A percentile compares a stretch with the other conserved stretches of the same genome.
Conservation (phyloP, 2,888 invertebrate species). For the Euplexia lucipara region DNA sequence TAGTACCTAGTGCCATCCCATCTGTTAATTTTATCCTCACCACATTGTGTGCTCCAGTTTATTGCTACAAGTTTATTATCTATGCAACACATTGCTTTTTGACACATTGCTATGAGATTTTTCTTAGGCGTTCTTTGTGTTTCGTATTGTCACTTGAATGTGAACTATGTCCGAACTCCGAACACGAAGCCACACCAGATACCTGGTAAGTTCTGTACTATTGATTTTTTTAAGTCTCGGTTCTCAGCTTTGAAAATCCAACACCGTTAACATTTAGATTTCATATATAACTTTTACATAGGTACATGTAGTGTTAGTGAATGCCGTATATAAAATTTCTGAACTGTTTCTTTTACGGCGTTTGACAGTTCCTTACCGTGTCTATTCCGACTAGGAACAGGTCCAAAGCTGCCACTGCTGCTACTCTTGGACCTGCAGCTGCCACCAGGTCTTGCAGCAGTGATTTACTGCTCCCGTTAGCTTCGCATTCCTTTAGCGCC, state of each 20-base stretch:
- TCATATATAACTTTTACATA: no score
- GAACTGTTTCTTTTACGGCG: background rate
- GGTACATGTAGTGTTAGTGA: no score
- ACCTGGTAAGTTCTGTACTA: no score
- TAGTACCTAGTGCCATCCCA: no score
- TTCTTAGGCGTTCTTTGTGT: constrained; percentile 7
- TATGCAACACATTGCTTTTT: background rate
- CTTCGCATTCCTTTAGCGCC: constrained; percentile 86
- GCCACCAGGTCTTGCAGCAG: constrained; percentile 92
- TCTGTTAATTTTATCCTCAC: no score
- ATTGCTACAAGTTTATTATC: background rate
- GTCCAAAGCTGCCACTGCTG: constrained; percentile 94
- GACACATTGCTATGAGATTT: constrained; percentile 10
- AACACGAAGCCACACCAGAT: no score
- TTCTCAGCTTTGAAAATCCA: no score
- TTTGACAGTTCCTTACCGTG: constrained; percentile 89
- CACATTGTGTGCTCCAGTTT: background rate
- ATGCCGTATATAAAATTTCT: no score
- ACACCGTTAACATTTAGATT: no score
- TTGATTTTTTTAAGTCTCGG: no score
- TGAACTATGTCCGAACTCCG: no score
- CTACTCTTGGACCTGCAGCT: constrained; percentile 91
- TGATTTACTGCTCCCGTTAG: constrained; percentile 87
- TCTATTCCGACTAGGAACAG: constrained; percentile 95
- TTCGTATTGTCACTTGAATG: background rate